phyloP scores from a whole-genome alignment of 2,888 invertebrate species.

The Vanessa cardui region DNA sequence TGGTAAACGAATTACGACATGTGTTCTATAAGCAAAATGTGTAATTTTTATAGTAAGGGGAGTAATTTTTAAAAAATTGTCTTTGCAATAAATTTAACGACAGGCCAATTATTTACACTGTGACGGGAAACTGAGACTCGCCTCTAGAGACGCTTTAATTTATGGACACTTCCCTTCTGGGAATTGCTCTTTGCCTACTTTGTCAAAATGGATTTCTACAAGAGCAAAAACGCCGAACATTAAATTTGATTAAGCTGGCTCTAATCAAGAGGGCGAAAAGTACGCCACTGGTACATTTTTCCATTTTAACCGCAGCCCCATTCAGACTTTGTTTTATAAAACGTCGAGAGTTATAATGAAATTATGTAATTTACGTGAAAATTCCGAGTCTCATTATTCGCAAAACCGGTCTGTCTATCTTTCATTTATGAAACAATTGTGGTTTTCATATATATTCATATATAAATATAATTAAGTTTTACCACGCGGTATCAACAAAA shows the following conservation, averaged over 20 bases:
- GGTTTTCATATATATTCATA: no score
- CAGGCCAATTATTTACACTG: constrained; percentile 71
- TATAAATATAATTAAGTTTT: no score
- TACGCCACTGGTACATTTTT: constrained; percentile 29
- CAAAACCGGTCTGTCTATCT: background rate
- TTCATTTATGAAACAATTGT: background rate
- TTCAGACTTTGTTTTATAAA: constrained; percentile 25
- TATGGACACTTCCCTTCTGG: constrained; percentile 65
- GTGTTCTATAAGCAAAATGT: background rate
- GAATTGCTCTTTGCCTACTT: constrained; percentile 53
- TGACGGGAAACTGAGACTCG: constrained; percentile 68
- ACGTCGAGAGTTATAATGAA: constrained; percentile 17
- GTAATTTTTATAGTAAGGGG: constrained; percentile 1
- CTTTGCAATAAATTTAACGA: constrained; percentile 68
- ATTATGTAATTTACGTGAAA: constrained; percentile 11
- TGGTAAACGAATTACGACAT: background rate
- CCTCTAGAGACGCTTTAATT: constrained; percentile 67
- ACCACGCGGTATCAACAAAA: no score
- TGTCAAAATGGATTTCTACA: constrained; percentile 44
- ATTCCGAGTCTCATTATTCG: constrained; percentile 7
- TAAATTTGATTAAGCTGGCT: constrained; percentile 43
- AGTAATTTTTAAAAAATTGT: constrained; percentile 71
- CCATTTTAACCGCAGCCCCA: constrained; percentile 22
- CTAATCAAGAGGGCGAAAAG: constrained; percentile 41
- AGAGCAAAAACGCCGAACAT: constrained; percentile 39